Conservation (phyloP, 35 echinoderm and acorn worm species). For the Hemicentrotus pulcherrimus region DNA sequence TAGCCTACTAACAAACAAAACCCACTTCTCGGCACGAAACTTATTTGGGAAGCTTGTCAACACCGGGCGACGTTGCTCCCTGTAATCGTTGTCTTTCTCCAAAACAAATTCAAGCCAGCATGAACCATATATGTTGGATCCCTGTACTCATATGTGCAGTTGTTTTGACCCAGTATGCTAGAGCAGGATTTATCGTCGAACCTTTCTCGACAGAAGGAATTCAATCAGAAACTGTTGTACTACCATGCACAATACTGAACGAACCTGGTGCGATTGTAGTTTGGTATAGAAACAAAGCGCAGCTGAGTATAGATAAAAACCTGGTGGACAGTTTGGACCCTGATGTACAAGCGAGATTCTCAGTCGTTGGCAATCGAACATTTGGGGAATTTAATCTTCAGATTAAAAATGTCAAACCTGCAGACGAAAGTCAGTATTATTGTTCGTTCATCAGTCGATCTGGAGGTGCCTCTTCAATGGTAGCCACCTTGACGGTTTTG, state of each 20-base stretch:
- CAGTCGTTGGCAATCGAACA: conserved; percentile 66
- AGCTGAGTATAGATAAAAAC: conserved; percentile 62
- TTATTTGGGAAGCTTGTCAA: neutral
- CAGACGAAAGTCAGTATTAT: conserved; percentile 68
- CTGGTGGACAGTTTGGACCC: conserved; percentile 58
- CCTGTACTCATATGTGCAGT: neutral
- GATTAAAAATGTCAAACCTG: conserved; percentile 62
- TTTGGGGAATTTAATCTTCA: conserved; percentile 74
- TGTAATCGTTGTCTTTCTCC: neutral
- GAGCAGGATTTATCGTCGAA: conserved; percentile 53
- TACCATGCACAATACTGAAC: conserved; percentile 48
- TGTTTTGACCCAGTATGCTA: neutral
- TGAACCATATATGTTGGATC: conserved; percentile 38
- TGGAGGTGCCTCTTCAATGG: conserved; percentile 62
- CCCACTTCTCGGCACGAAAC: neutral
- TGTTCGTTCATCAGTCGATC: conserved; percentile 65
- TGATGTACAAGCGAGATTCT: conserved; percentile 56
- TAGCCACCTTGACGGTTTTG: conserved; percentile 65
- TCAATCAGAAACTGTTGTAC: conserved; percentile 50
- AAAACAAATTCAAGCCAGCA: neutral
- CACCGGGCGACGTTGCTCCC: neutral
- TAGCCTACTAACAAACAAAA: neutral
- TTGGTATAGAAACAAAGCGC: conserved; percentile 74
- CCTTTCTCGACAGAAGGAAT: conserved; percentile 45
- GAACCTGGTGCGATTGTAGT: neutral